Conservation (phyloP, 2,888 invertebrate species). For the Neelides folsomi region DNA sequence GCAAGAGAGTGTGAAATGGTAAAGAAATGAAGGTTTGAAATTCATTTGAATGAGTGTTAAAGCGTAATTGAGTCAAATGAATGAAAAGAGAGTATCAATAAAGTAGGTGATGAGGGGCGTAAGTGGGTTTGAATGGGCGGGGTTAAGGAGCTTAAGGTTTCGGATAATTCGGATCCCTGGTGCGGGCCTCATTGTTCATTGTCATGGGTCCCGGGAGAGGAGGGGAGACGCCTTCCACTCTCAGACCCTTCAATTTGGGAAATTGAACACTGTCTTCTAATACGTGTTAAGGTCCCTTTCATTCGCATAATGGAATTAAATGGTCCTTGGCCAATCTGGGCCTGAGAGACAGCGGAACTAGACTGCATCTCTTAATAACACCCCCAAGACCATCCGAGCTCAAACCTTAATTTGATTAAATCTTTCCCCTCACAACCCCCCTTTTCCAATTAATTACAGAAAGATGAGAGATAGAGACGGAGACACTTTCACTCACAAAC, state of each 20-base stretch:
- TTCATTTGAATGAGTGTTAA: constrained; percentile 5
- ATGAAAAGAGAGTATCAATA: constrained; percentile 7
- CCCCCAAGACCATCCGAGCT: constrained; percentile 32
- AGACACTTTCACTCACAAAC: too few species aligned
- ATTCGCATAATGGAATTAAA: constrained; percentile 34
- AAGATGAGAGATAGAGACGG: too few species aligned
- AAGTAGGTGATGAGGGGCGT: constrained; percentile 7
- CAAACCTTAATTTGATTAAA: constrained; percentile 34
- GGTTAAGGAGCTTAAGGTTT: too few species aligned
- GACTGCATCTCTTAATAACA: constrained; percentile 30
- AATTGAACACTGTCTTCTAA: constrained; percentile 34
- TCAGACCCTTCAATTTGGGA: constrained; percentile 33
- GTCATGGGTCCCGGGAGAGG: not conserved
- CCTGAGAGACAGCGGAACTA: constrained; percentile 9
- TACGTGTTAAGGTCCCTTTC: constrained; percentile 34
- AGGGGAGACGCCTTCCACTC: constrained; percentile 3
- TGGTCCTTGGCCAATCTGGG: constrained; percentile 33
- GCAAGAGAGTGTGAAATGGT: not conserved
- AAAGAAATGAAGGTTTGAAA: constrained; percentile 1
- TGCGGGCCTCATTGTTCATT: too few species aligned
- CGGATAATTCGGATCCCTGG: too few species aligned
- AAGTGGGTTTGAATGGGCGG: constrained; percentile 8
- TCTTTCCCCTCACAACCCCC: constrained; percentile 5
- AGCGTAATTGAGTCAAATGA: not conserved
- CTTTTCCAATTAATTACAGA: too few species aligned